These are phyloP conservation scores for Heliopora coerulea DNA, from an alignment of 92 coral and sea anemone species.

Conservation along the genomic window DNA sequence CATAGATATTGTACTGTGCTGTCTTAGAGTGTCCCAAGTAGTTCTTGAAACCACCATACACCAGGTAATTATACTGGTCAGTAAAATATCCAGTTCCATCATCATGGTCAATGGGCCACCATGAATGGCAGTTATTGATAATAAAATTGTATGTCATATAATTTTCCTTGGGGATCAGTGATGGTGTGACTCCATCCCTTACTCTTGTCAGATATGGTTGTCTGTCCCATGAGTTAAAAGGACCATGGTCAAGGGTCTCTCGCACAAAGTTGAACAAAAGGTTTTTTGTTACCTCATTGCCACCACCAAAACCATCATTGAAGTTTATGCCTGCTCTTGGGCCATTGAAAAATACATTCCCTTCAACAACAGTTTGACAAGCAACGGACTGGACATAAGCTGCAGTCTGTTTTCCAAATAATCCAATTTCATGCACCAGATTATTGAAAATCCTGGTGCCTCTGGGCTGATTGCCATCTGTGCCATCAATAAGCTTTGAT, in stretches of 20 bases:
- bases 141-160: constrained; percentile 38
- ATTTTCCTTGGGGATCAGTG: constrained; percentile 31
- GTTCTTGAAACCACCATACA: constrained; percentile 39
- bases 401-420: constrained; percentile 42
- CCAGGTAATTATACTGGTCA: constrained; percentile 39
- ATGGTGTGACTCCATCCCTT: constrained; percentile 18
- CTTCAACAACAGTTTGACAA: constrained; percentile 26
- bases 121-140: constrained; percentile 32
- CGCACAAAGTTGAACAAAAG: constrained; percentile 38
- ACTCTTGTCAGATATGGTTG: constrained; percentile 43
- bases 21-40: constrained; percentile 39
- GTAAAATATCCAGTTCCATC: constrained; percentile 39
- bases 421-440: constrained; percentile 38
- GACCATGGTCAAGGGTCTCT: constrained; percentile 40
- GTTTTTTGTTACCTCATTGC: constrained; percentile 26
- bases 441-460: constrained; percentile 27
- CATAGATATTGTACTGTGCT: constrained; percentile 34
- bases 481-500: constrained; percentile 37
- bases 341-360: constrained; percentile 39
- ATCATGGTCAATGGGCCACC: constrained; percentile 43
- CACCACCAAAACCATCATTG: constrained; percentile 42
- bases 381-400: constrained; percentile 30
- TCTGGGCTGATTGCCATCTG: constrained; percentile 37
- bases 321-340: constrained; percentile 39
- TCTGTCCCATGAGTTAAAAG: constrained; percentile 44